Percentiles rank a stretch among this genome's conserved stretches.
Evolutionary conservation across 1,140 invertebrate species (phyloP).

Genomic region (Eufriesea mexicana): DNA sequence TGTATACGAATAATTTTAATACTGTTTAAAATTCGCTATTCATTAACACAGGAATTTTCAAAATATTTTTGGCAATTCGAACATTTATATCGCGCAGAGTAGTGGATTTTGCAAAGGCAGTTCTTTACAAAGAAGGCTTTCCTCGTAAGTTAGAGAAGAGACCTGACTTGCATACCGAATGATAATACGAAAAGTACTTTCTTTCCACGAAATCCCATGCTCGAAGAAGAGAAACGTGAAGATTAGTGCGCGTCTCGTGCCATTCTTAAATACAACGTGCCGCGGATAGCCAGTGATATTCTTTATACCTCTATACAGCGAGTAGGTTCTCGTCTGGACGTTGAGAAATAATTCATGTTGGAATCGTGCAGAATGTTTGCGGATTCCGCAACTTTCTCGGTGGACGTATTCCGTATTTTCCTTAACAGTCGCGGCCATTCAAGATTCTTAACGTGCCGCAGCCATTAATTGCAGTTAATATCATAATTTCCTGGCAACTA

Average conservation of each 20-base stretch:
- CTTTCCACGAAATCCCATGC: conserved; percentile 14
- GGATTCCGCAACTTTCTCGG: conserved; percentile 30
- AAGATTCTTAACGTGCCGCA: background rate
- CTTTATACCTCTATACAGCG: conserved; percentile 28
- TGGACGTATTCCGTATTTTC: conserved; percentile 8
- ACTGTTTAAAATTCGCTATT: too few species aligned
- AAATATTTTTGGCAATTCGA: background rate
- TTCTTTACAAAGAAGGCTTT: background rate
- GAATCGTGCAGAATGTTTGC: conserved; percentile 30
- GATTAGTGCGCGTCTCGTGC: conserved; percentile 45
- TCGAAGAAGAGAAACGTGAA: conserved; percentile 24
- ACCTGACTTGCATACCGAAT: conserved; percentile 11
- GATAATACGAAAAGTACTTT: conserved; percentile 12
- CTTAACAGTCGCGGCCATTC: too few species aligned
- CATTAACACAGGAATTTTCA: too few species aligned
- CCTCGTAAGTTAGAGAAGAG: background rate
- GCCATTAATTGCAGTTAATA: conserved; percentile 16
- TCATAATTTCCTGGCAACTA: background rate
- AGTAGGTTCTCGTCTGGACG: background rate
- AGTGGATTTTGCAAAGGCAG: background rate
- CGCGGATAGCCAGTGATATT: conserved; percentile 21
- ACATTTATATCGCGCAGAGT: background rate
- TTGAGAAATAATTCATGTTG: conserved; percentile 24
- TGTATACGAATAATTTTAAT: too few species aligned
- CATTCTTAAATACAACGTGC: conserved; percentile 49